These are phyloP conservation scores for Prolemur simus DNA, from an alignment of 2,113 vertebrate genomes.

Conservation along the genomic window DNA sequence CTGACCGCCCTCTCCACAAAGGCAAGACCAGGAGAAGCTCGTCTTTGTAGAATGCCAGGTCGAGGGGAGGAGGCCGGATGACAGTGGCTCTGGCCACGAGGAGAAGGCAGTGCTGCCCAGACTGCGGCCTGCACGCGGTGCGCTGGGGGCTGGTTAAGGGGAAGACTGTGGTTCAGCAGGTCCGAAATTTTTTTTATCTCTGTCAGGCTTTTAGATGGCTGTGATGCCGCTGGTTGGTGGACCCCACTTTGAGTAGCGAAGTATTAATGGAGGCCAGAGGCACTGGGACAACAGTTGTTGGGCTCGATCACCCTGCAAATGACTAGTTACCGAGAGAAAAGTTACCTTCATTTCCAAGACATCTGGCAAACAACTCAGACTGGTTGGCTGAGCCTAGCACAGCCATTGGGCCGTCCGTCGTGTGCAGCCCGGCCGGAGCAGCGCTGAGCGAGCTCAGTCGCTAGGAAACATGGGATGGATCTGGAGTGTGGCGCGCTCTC, in stretches of 20 bases:
- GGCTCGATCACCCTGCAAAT: neutral
- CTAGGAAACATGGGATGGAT: neutral
- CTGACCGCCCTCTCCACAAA: accelerated
- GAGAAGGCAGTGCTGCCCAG: neutral
- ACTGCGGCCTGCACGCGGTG: accelerated
- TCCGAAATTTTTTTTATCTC: neutral
- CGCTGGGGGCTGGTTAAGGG: neutral
- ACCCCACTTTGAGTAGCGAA: neutral
- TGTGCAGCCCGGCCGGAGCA: neutral
- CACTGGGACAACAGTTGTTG: too few species aligned
- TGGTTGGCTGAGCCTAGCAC: neutral
- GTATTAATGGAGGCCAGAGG: neutral
- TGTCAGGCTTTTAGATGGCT: neutral
- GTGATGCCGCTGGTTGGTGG: neutral
- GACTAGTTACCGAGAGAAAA: neutral
- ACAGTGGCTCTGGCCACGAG: accelerated
- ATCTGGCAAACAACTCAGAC: neutral
- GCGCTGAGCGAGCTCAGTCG: neutral
- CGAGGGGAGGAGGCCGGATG: accelerated
- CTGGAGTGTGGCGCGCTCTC: neutral
- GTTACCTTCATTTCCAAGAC: neutral
- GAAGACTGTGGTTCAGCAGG: neutral
- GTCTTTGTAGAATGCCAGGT: neutral
- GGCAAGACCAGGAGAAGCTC: too few species aligned
- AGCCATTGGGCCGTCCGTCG: neutral